Evolutionary conservation across 2,888 invertebrate genomes (phyloP).

Genomic region (Chelonus formosanus): DNA sequence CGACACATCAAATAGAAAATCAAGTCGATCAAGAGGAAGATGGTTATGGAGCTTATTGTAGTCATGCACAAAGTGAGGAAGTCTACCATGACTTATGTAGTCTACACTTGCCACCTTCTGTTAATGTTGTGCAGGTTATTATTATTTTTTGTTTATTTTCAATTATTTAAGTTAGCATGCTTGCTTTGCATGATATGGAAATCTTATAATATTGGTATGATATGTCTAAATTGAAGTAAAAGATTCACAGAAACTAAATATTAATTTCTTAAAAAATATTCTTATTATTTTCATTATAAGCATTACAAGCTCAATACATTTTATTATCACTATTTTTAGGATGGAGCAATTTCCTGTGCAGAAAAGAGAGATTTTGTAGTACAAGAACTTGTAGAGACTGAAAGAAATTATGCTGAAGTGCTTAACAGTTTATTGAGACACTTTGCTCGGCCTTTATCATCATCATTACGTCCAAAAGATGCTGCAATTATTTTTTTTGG

Average conservation of each 20-base stretch:
- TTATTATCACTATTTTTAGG: slow-evolving; percentile 40
- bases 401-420: slow-evolving; percentile 95
- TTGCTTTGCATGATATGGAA: slow-evolving; percentile 6
- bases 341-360: slow-evolving; percentile 56
- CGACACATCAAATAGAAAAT: slow-evolving; percentile 52
- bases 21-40: slow-evolving; percentile 66
- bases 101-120: slow-evolving; percentile 70
- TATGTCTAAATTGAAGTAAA: no score
- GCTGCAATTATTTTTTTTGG: slow-evolving; percentile 86
- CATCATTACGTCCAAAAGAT: slow-evolving; percentile 78
- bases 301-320: not conserved
- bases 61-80: slow-evolving; percentile 85
- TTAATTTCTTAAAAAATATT: no score
- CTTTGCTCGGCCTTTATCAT: slow-evolving; percentile 81
- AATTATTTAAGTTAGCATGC: not conserved
- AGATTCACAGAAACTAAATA: no score
- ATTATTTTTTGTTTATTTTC: slow-evolving; percentile 40
- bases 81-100: slow-evolving; percentile 95
- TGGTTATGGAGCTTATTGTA: slow-evolving; percentile 75
- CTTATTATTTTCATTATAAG: not conserved
- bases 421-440: slow-evolving; percentile 83
- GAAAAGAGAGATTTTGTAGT: slow-evolving; percentile 95
- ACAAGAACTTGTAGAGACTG: slow-evolving; percentile 94
- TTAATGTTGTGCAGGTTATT: slow-evolving; percentile 61
- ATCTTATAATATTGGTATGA: not conserved